These are phyloP conservation scores for Premnoplex brunnescens DNA, from an alignment of 2,797 vertebrate species.

Conservation along the genomic window DNA sequence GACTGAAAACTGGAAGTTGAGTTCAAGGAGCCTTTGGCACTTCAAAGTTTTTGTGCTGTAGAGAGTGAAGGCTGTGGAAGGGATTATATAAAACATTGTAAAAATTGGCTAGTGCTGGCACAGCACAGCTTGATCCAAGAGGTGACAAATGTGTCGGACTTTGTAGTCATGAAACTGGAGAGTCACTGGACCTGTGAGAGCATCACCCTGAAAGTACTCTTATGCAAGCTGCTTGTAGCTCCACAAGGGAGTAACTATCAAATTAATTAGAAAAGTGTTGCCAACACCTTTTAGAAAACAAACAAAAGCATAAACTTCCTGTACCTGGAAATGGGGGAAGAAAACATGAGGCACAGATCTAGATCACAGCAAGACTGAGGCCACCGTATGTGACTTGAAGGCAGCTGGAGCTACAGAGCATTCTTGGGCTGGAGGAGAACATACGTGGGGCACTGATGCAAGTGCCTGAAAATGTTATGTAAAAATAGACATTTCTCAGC, in stretches of 20 bases:
- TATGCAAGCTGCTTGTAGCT: neutral
- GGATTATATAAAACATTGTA: neutral
- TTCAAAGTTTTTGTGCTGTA: neutral
- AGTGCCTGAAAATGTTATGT: neutral
- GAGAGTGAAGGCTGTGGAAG: neutral
- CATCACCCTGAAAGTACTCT: neutral
- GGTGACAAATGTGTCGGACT: neutral
- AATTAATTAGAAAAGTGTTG: neutral
- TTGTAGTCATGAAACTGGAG: neutral
- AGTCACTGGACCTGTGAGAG: neutral
- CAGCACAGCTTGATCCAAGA: neutral
- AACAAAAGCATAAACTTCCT: neutral
- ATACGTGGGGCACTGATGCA: too few species aligned
- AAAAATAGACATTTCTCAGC: neutral
- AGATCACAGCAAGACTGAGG: neutral
- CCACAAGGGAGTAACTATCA: neutral
- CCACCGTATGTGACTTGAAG: neutral
- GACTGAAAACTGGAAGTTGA: neutral
- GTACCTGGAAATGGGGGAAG: neutral
- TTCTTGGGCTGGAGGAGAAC: neutral
- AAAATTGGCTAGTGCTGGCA: neutral
- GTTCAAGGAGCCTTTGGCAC: neutral
- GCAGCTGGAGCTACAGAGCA: neutral
- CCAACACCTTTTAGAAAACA: neutral
- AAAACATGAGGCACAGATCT: neutral